Percentiles rank a stretch among this genome's conserved stretches.
These are phyloP conservation scores for Brachyalestes nurse DNA, from an alignment of 2,797 vertebrate genomes.

Conservation along the genomic window DNA sequence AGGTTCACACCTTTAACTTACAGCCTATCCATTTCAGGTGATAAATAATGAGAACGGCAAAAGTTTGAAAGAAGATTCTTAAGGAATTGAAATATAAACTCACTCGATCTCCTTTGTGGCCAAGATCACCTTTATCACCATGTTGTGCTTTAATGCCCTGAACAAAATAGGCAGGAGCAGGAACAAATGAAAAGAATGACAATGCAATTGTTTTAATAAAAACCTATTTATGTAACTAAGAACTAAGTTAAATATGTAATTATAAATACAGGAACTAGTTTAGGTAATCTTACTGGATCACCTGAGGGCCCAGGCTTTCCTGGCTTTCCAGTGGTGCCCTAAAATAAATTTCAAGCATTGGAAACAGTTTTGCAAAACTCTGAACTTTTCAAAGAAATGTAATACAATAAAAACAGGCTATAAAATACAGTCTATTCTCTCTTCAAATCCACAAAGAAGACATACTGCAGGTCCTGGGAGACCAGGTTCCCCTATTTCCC, in stretches of 20 bases:
- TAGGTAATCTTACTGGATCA: constrained; percentile 85
- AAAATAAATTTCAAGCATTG: constrained; percentile 38
- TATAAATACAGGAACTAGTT: constrained; percentile 61
- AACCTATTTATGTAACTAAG: not conserved
- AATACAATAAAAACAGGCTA: too few relatives aligned
- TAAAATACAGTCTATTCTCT: too few relatives aligned
- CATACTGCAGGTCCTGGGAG: constrained; percentile 73
- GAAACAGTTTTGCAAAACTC: not conserved
- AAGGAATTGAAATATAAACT: constrained; percentile 37
- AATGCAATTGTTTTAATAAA: not conserved
- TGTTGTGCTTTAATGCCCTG: constrained; percentile 72
- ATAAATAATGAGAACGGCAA: not conserved
- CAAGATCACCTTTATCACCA: constrained; percentile 70
- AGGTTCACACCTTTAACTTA: too few relatives aligned
- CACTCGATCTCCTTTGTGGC: constrained; percentile 75
- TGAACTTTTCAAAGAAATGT: not conserved
- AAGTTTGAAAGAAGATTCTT: not conserved
- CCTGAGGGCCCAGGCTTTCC: constrained; percentile 80
- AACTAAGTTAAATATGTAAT: not conserved
- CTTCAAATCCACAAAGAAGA: not conserved
- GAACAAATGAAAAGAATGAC: not conserved
- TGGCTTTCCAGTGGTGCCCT: constrained; percentile 76
- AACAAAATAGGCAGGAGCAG: constrained; percentile 11
- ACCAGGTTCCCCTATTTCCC: constrained; percentile 76
- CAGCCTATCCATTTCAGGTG: not conserved